Evolutionary conservation across 1,140 invertebrate species (phyloP).

Genomic region (Euglossa dilemma): DNA sequence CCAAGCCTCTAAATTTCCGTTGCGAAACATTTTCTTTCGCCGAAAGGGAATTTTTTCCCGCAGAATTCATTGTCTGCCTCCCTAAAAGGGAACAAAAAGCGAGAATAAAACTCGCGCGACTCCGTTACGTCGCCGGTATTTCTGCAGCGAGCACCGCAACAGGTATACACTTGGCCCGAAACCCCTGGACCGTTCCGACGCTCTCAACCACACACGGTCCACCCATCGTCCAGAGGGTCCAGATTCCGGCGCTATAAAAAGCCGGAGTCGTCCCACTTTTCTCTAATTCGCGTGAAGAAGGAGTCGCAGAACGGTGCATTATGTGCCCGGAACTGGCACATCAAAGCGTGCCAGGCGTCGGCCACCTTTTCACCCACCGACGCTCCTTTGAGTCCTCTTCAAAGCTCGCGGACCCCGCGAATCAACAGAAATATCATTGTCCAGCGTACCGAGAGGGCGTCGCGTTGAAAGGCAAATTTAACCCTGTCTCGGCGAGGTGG

Average conservation of each 20-base stretch:
- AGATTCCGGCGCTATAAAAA: neutral
- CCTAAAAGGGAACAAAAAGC: no score
- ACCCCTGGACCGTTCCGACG: no score
- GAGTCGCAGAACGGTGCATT: neutral
- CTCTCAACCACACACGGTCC: neutral
- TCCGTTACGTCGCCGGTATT: neutral
- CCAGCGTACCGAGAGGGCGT: neutral
- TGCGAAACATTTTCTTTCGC: no score
- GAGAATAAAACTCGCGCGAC: no score
- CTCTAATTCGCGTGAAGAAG: neutral
- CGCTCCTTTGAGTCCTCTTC: neutral
- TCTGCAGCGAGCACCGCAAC: neutral
- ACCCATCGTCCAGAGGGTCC: neutral
- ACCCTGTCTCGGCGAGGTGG: neutral
- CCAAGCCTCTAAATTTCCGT: no score
- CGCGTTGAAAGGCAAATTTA: constrained; percentile 27
- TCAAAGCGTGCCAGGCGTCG: neutral
- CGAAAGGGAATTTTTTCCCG: no score
- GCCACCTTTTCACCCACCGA: neutral
- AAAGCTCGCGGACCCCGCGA: constrained; percentile 12
- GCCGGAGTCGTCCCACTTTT: constrained; percentile 17
- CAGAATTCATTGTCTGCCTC: no score
- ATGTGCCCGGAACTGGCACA: neutral
- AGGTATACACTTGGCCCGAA: neutral
- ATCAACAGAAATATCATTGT: constrained; percentile 48